Base-by-base conservation (phyloP, 92 coral and sea anemone genomes). In the Blastomussa wellsi region DNA sequence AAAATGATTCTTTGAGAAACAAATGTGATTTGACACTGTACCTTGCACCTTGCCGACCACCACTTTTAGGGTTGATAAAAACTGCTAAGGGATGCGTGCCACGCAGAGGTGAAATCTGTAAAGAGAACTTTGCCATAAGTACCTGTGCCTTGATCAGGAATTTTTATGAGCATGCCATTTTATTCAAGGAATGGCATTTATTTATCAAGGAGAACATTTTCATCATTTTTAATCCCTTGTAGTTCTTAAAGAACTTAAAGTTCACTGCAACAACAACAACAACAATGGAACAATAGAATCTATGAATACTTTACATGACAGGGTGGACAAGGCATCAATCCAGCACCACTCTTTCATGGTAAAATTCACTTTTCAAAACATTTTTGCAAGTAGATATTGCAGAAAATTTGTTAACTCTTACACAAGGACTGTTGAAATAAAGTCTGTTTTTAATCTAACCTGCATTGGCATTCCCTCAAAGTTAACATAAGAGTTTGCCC, bases 381-480 rank as follows among this genome's bases (percentile, higher is more conserved):
- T n/a, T n/a, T n/a, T n/a, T n/a, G n/a, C n/a, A 7, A 41, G 44
- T 7, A 41, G 44, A 41, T 41, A 41, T 41, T 17, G 15, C 60
- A 52, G 60, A 15, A 19, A 49, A 49, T 49, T 1, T 49, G 55
- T 49, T 2, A 19, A 49, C 55, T 52, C 17, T 52, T 17, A 52
- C 60, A 52, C 24, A 15, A 22, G 17, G 4, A 15, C 20, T 52
- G 60, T 52, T 52, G 17, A 6, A 52, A 49, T 14, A 49, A 12
- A 0, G 19, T 70, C 11, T 33, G 2, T 42, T 0, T 7, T 35
- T 42, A 0, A 48, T 74, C 88, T 53, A 52, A 95, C 99, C 98
- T 96, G 99, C 92, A 96, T 96, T 22, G 99, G 99, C 96, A 96
- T 96, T 67, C 99, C 99, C 66, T 96, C 99, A 85, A 96, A 94